Evolutionary conservation across 2,888 invertebrate species (phyloP), one percentile per base, ranked within the genome.

Genomic region (Acanthosoma haemorrhoidale): DNA sequence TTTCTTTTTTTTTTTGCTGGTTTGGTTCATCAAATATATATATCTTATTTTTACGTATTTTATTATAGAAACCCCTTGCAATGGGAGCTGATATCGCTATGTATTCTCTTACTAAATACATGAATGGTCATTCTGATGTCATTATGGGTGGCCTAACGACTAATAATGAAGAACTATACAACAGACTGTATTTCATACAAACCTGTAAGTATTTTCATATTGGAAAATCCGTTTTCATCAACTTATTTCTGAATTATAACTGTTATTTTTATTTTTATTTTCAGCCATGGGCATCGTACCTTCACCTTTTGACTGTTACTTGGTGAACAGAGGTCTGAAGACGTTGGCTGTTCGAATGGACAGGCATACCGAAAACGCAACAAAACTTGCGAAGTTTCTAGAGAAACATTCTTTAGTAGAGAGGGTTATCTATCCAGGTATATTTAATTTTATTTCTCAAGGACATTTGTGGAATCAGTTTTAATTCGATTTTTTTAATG

Each of bases 71-170:
- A 71, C 98, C 98, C 1, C 80, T 99, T 68, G 87, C 88, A 25
- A 83, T 96, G 36, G 98, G 97, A 0, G 96, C 94, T 1, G 96
- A 99, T 80, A 82, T 97, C 68, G 90, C 89, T 2, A 82, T 93
- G 76, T 96, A 98, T 81, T 98, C 98, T 0, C 78, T 96, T 68
- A 96, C 96, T 0, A 99, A 99, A 81, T 99, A 97, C 79, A 92
- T 99, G 88, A 99, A 99, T 81, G 98, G 98, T 0, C 98, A 99
- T 81, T 89, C 94, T 0, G 98, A 99, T 82, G 91, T 96, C 18
- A 88, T 98, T 5, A 98, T 99, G 98, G 98, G 98, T 2, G 90
- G 92, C 15, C 86, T 89, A 6, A 83, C 91, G 36, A 85, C 90
- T 3, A 93, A 88, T 75, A 84, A 87, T 75, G 87, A 90, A 43